phyloP scores from a whole-genome alignment of 1,140 invertebrate genomes.

The Panulirus ornatus region DNA sequence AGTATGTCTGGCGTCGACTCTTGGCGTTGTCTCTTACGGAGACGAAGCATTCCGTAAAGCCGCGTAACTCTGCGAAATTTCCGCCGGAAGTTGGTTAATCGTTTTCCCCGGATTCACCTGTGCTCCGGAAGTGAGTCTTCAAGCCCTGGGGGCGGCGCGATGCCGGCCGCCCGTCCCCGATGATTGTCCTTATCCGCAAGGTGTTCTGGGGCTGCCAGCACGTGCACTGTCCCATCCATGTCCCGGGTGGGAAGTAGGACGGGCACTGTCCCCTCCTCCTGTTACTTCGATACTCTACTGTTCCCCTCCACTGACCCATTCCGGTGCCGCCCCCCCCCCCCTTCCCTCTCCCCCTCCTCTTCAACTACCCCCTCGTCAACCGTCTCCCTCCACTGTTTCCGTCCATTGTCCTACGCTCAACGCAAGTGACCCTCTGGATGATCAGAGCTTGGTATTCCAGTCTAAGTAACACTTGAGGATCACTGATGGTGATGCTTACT shows the following conservation, averaged over 20 bases:
- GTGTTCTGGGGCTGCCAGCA: conserved; percentile 17
- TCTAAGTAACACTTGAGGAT: too few species aligned
- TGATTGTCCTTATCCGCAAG: conserved; percentile 55
- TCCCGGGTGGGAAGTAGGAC: too few species aligned
- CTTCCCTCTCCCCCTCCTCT: background rate
- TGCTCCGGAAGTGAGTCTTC: conserved; percentile 54
- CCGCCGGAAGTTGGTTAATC: conserved; percentile 35
- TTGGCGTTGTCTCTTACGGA: too few species aligned
- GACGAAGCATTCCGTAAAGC: conserved; percentile 12
- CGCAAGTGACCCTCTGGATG: too few species aligned
- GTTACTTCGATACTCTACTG: background rate
- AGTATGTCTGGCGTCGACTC: background rate
- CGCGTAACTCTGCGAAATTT: background rate
- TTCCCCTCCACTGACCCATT: background rate
- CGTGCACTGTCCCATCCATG: conserved; percentile 12
- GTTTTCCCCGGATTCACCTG: conserved; percentile 61
- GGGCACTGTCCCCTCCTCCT: conserved; percentile 1
- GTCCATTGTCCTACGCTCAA: too few species aligned
- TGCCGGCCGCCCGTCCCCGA: conserved; percentile 3
- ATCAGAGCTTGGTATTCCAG: too few species aligned
- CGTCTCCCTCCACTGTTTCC: background rate
- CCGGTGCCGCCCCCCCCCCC: background rate
- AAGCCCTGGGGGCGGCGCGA: conserved; percentile 44
- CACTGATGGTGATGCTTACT: too few species aligned
- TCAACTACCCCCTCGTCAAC: background rate